A percentile compares a stretch with the other conserved stretches of the same genome.
These are phyloP conservation scores for Semicossyphus pulcher DNA, from an alignment of 2,113 vertebrate genomes.

Conservation along the genomic window DNA sequence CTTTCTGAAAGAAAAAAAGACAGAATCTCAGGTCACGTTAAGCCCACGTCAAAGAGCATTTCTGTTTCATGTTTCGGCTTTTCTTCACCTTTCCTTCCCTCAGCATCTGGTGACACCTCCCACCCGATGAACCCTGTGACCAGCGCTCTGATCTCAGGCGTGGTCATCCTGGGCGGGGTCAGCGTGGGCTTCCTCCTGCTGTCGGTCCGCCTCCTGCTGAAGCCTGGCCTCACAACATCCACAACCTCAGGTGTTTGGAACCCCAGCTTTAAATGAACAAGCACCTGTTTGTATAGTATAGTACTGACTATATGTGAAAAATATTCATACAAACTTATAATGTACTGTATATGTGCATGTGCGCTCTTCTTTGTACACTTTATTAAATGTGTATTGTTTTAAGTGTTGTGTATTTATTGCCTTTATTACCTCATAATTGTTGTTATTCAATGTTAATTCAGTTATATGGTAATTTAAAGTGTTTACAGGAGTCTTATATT, in stretches of 20 bases:
- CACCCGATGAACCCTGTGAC: constrained; percentile 88
- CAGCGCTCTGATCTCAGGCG: constrained; percentile 89
- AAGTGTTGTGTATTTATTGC: constrained; percentile 65
- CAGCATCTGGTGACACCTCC: constrained; percentile 70
- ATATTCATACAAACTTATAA: neutral
- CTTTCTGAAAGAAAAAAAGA: neutral
- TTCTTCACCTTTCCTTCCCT: constrained; percentile 58
- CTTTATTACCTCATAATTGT: constrained; percentile 64
- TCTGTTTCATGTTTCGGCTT: constrained; percentile 32
- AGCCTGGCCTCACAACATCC: constrained; percentile 76
- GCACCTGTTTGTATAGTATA: neutral
- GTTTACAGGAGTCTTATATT: constrained; percentile 6
- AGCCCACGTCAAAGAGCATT: neutral
- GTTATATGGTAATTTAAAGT: neutral
- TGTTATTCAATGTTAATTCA: constrained; percentile 10
- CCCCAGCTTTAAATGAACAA: constrained; percentile 87
- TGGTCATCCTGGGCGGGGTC: constrained; percentile 87
- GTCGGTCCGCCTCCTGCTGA: constrained; percentile 86
- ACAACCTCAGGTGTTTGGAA: constrained; percentile 86
- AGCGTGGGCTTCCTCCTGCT: constrained; percentile 87
- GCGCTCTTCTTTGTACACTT: neutral
- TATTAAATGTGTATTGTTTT: constrained; percentile 38
- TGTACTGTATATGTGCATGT: neutral
- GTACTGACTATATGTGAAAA: constrained; percentile 4
- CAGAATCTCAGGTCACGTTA: constrained; percentile 4